These are phyloP conservation scores for Lasiurus cinereus DNA, from an alignment of 2,113 vertebrate genomes.

Conservation along the genomic window DNA sequence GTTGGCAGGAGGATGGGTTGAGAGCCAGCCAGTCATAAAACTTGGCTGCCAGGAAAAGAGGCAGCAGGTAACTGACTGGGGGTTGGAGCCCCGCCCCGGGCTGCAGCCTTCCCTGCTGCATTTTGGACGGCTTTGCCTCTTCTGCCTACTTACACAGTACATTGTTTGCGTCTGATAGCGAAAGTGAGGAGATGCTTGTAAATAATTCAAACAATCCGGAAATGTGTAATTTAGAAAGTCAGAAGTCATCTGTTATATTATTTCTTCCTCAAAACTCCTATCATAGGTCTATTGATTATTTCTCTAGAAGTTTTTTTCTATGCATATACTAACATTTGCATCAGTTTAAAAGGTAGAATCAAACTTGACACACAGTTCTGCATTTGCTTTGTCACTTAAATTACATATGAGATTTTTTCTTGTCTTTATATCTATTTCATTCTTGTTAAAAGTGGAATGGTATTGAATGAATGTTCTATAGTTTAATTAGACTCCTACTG, in stretches of 20 bases:
- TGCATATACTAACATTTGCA: not conserved
- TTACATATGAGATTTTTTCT: not conserved
- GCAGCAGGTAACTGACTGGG: not conserved
- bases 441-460: not conserved
- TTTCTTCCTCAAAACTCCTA: not conserved
- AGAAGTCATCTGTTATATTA: not conserved
- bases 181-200: slow-evolving; percentile 57
- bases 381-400: not conserved
- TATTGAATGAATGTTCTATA: not conserved
- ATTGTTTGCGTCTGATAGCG: slow-evolving; percentile 37
- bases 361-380: not conserved
- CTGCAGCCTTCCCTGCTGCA: not conserved
- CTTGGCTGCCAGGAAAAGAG: slow-evolving; percentile 43
- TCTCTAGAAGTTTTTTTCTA: not conserved
- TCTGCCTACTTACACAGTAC: slow-evolving; percentile 44
- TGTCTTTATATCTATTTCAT: not conserved
- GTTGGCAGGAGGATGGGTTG: not conserved
- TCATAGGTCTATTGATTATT: not conserved
- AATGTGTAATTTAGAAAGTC: slow-evolving; percentile 58
- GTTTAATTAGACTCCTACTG: not conserved
- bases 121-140: not conserved
- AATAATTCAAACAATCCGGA: slow-evolving; percentile 67
- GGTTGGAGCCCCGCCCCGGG: not conserved
- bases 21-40: slow-evolving; percentile 45
- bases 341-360: not conserved